These are phyloP conservation scores for Amazona vittata DNA, from an alignment of 2,113 vertebrate species.

Conservation along the genomic window DNA sequence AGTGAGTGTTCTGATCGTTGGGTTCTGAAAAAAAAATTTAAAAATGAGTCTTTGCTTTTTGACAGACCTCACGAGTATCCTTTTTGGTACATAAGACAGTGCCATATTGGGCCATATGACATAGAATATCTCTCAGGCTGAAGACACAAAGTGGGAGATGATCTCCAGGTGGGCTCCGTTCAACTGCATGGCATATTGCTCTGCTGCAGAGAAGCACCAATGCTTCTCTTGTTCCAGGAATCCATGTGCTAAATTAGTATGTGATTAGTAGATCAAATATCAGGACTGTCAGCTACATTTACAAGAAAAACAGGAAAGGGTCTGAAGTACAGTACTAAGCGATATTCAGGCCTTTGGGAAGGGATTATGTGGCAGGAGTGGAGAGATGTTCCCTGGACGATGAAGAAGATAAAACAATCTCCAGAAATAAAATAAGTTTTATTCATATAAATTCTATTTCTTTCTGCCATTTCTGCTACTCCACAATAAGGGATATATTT, in stretches of 20 bases:
- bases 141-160: background rate
- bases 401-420: background rate
- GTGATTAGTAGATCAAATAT: background rate
- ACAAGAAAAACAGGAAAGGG: background rate
- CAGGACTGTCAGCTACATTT: background rate
- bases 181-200: background rate
- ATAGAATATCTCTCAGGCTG: background rate
- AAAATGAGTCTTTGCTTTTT: background rate
- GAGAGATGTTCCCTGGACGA: background rate
- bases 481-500: background rate
- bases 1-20: background rate
- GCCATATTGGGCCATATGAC: background rate
- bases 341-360: background rate
- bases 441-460: background rate
- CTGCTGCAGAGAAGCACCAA: background rate
- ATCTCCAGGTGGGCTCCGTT: background rate
- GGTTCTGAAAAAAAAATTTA: rapidly evolving
- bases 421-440: background rate
- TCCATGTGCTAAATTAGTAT: background rate
- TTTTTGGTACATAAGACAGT: background rate
- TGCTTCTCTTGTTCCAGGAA: background rate
- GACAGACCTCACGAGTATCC: background rate
- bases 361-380: background rate
- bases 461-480: background rate
- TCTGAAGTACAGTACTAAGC: rapidly evolving